phyloP scores from a whole-genome alignment of 2,113 vertebrate species.

The Ranitomeya variabilis region DNA sequence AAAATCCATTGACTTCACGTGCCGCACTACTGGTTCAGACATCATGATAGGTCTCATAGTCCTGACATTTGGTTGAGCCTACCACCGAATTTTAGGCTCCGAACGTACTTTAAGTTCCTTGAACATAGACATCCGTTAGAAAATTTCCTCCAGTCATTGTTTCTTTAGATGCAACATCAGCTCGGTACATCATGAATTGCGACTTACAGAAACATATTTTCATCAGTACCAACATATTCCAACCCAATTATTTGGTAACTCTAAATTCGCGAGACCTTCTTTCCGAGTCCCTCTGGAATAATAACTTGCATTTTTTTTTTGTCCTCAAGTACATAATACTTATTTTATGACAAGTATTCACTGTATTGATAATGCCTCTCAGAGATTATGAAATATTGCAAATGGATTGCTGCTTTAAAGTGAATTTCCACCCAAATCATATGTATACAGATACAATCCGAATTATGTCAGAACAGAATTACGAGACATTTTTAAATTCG shows the following conservation, averaged over 20 bases:
- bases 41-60: not conserved
- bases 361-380: constrained; percentile 16
- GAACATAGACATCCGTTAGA: not conserved
- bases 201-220: constrained; percentile 14
- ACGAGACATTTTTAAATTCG: not conserved
- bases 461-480: not conserved
- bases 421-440: not conserved
- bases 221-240: not conserved
- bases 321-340: constrained; percentile 13
- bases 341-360: not conserved
- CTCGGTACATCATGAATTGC: not conserved
- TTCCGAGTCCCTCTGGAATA: constrained; percentile 16
- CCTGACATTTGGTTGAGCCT: not conserved
- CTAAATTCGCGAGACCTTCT: constrained; percentile 14
- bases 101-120: not conserved
- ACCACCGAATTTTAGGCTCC: not conserved
- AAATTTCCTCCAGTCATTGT: not conserved
- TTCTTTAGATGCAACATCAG: constrained; percentile 2
- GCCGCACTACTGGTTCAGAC: not conserved
- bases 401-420: constrained; percentile 37
- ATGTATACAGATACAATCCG: not conserved
- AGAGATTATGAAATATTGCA: not conserved
- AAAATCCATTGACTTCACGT: not conserved
- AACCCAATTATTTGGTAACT: not conserved
- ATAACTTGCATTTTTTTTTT: constrained; percentile 25